Evolutionary conservation across 2,113 vertebrate species (phyloP).

Genomic region (Carassius auratus): DNA sequence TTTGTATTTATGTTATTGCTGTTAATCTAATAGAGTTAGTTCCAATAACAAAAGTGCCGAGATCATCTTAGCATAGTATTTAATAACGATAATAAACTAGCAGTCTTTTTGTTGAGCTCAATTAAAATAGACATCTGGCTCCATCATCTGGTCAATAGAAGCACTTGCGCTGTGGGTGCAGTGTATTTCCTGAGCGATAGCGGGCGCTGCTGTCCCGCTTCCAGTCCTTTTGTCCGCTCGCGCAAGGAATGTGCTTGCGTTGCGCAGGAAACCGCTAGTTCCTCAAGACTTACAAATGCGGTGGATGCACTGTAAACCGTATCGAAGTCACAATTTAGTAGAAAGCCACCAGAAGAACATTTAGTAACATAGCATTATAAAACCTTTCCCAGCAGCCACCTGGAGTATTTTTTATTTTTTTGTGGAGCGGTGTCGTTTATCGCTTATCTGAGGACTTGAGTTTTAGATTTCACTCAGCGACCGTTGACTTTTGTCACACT

Average conservation of each 20-base stretch:
- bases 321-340: background rate
- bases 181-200: constrained; percentile 43
- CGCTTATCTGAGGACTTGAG: constrained; percentile 30
- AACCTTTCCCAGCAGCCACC: background rate
- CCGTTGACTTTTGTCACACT: constrained; percentile 20
- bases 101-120: background rate
- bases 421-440: constrained; percentile 34
- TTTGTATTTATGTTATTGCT: too few relatives aligned
- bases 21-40: background rate
- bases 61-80: background rate
- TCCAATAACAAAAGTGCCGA: background rate
- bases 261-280: constrained; percentile 54
- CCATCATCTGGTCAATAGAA: background rate
- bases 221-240: constrained; percentile 11
- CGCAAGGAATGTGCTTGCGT: constrained; percentile 49
- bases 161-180: background rate
- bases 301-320: background rate
- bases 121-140: background rate
- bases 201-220: constrained; percentile 44
- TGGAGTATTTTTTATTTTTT: constrained; percentile 29
- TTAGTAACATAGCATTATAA: background rate
- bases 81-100: background rate
- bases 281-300: constrained; percentile 9
- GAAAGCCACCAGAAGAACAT: constrained; percentile 3
- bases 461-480: constrained; percentile 11